Conservation (phyloP, 2,113 vertebrate genomes). For the Clupea harengus region DNA sequence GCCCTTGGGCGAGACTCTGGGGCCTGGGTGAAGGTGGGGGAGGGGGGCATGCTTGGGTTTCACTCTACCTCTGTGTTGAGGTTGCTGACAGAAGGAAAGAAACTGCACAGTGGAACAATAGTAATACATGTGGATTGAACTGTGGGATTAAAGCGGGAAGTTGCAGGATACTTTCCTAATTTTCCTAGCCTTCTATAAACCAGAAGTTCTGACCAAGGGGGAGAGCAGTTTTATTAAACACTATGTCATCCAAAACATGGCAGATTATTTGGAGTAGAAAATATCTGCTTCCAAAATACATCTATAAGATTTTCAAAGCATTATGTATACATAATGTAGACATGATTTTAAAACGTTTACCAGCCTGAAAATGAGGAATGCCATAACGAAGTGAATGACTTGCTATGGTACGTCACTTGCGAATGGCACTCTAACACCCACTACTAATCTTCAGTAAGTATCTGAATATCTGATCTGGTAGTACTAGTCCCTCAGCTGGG, state of each 20-base stretch:
- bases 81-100: neutral
- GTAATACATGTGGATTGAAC: neutral
- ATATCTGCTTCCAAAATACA: too few relatives aligned
- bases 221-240: too few relatives aligned
- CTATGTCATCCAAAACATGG: too few relatives aligned
- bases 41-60: neutral
- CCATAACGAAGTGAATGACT: neutral
- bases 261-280: too few relatives aligned
- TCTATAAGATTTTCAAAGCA: too few relatives aligned
- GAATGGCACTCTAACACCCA: neutral
- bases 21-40: neutral
- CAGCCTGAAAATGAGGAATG: neutral
- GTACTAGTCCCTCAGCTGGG: neutral
- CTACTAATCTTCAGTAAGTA: neutral
- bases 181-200: too few relatives aligned
- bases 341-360: too few relatives aligned
- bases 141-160: neutral
- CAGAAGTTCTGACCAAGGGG: too few relatives aligned
- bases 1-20: neutral
- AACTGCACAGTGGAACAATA: neutral
- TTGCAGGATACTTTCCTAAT: too few relatives aligned
- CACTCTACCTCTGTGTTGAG: neutral
- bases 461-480: neutral
- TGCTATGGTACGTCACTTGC: neutral
- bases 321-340: too few relatives aligned